Evolutionary conservation across 2,113 vertebrate genomes (phyloP), one percentile per base, ranked within the genome.

Genomic region (Esox niger): DNA sequence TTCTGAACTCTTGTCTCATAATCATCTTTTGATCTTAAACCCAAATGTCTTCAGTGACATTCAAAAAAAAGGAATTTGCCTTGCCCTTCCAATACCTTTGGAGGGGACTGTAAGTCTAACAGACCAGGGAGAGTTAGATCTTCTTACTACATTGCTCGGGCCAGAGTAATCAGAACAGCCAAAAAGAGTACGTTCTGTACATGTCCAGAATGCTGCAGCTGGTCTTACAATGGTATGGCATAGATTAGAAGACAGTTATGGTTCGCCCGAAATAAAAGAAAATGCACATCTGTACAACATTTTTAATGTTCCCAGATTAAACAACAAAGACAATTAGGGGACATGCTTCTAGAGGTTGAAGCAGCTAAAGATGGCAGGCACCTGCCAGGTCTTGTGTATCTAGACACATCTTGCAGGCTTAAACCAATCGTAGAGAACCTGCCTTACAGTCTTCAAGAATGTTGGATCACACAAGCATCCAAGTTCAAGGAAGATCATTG

Each of bases 341-440:
- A 64, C 27, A 65, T 76, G 4, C 31, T 74, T 1, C 20, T 72
- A 0, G 35, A 74, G 25, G 23, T 56, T 6, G 8, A 25, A 21
- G n/a, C 54, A 56, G 54, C 54, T 11, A 10, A 27, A 26, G 21
- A 6, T 23, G 25, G 21, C 9, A 3, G 54, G 3, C 10, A 56
- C 23, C 2, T 56, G 21, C 54, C 54, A 11, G 54, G 54, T 0
- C 54, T 56, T 8, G 2, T 2, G 21, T 56, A 26, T 26, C 25
- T 56, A 6, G 25, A 56, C 54, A 27, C 54, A n/a, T 25, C 54
- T 3, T 1, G 11, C 10, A 1, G 54, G 6, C 10, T 49, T 6
- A 49, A 49, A 7, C 47, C 47, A 20, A 49, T 49, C 15, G 13
- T 8, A 49, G 20, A 21, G 47, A 49, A 49, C 17, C n/a, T 49